Conservation (phyloP, 2,888 invertebrate species). For the Dysmachus trigonus region DNA sequence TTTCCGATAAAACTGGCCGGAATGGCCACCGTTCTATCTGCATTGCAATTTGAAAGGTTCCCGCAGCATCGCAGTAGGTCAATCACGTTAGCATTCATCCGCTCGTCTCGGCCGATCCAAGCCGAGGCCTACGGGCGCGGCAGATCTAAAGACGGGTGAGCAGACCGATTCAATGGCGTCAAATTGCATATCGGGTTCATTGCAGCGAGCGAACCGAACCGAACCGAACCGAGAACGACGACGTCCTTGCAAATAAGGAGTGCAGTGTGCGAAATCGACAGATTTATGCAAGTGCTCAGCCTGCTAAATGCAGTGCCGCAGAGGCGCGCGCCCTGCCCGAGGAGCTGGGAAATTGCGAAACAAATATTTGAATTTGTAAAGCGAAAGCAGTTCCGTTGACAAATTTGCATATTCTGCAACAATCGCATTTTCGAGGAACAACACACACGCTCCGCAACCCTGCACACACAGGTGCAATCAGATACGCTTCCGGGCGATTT, state of each 20-base stretch:
- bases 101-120: background rate
- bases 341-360: constrained; percentile 20
- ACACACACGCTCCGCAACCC: constrained; percentile 2
- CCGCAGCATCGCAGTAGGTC: background rate
- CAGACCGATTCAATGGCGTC: constrained; percentile 11
- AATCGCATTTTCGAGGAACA: constrained; percentile 20
- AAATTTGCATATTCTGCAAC: constrained; percentile 43
- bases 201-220: background rate
- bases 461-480: constrained; percentile 35
- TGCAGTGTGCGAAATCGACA: background rate
- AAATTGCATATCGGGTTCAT: constrained; percentile 28
- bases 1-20: background rate
- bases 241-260: constrained; percentile 25
- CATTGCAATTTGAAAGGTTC: background rate
- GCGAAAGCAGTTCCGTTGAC: constrained; percentile 41
- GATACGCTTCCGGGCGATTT: constrained; percentile 14
- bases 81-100: background rate
- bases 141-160: background rate
- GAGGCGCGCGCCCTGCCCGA: background rate
- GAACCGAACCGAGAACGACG: background rate
- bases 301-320: constrained; percentile 20
- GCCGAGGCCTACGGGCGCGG: background rate
- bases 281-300: constrained; percentile 16
- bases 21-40: background rate
- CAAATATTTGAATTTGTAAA: constrained; percentile 41